phyloP scores from a whole-genome alignment of 2,113 vertebrate species.

The Hassar affinis region DNA sequence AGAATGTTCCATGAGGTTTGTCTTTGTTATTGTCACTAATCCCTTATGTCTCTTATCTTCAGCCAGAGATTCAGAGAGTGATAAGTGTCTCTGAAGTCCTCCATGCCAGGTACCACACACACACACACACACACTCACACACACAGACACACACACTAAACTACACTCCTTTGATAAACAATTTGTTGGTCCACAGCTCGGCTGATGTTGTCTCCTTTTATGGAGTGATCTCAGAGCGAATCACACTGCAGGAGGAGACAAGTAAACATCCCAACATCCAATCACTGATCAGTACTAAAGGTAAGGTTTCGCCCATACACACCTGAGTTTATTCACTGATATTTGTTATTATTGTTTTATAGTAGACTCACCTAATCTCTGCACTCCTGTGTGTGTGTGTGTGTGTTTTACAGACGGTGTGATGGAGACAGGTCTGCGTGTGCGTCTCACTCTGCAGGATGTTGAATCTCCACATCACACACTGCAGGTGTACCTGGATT shows the following conservation, averaged over 20 bases:
- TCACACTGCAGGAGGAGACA: constrained; percentile 40
- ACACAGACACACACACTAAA: background rate
- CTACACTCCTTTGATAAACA: background rate
- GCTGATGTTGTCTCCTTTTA: constrained; percentile 40
- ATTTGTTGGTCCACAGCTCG: background rate
- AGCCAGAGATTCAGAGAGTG: constrained; percentile 7
- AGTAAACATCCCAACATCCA: constrained; percentile 23
- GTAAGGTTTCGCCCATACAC: constrained; percentile 8
- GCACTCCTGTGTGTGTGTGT: constrained; percentile 17
- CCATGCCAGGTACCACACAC: constrained; percentile 27
- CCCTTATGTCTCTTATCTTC: background rate
- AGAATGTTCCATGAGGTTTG: background rate
- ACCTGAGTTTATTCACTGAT: background rate
- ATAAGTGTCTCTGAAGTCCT: constrained; percentile 44
- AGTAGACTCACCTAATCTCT: background rate
- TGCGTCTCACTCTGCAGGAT: constrained; percentile 75
- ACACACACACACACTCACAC: constrained; percentile 1
- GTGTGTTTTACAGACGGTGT: constrained; percentile 38
- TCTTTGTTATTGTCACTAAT: background rate
- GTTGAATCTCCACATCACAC: constrained; percentile 50
- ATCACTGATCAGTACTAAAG: constrained; percentile 38
- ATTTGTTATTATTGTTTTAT: background rate
- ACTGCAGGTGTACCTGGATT: constrained; percentile 74
- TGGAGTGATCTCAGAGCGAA: constrained; percentile 46
- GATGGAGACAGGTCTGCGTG: constrained; percentile 44